These are phyloP conservation scores for Nettapus auritus DNA, from an alignment of 2,113 vertebrate species.

Conservation along the genomic window DNA sequence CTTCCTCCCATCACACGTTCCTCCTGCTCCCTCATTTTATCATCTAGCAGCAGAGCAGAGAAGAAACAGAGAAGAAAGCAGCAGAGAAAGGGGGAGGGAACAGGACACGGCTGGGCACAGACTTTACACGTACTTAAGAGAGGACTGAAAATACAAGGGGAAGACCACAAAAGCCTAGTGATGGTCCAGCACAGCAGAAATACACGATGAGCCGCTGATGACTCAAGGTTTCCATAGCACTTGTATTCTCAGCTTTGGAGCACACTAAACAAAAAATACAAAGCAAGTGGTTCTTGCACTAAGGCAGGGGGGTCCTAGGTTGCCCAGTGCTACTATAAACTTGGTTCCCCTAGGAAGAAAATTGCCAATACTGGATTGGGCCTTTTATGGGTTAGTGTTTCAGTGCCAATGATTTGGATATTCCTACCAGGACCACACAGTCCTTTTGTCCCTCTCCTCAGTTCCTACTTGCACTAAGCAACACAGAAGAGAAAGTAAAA, in stretches of 20 bases:
- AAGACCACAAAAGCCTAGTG: not conserved
- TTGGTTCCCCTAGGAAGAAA: not conserved
- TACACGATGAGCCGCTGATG: not conserved
- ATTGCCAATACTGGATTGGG: not conserved
- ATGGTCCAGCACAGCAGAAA: not conserved
- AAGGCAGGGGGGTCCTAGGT: rapidly evolving
- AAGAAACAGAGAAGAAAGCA: not conserved
- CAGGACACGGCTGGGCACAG: not conserved
- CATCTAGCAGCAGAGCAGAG: not conserved
- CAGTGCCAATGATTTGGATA: not conserved
- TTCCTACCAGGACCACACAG: not conserved
- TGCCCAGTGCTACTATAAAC: not conserved
- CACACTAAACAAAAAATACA: not conserved
- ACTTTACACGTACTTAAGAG: not conserved
- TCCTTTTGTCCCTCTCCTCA: not conserved
- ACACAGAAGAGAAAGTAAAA: not conserved
- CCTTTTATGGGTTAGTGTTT: not conserved
- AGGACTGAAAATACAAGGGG: not conserved
- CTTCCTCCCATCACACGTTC: not conserved
- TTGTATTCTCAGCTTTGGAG: not conserved
- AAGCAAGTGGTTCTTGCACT: not conserved
- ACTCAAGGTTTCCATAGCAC: not conserved
- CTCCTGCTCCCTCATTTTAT: not conserved
- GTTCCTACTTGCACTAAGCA: rapidly evolving
- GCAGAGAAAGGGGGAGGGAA: not conserved